A percentile compares a stretch with the other conserved stretches of the same genome.
These are phyloP conservation scores for Taurulus bubalis DNA, from an alignment of 2,113 vertebrate species.

Conservation along the genomic window DNA sequence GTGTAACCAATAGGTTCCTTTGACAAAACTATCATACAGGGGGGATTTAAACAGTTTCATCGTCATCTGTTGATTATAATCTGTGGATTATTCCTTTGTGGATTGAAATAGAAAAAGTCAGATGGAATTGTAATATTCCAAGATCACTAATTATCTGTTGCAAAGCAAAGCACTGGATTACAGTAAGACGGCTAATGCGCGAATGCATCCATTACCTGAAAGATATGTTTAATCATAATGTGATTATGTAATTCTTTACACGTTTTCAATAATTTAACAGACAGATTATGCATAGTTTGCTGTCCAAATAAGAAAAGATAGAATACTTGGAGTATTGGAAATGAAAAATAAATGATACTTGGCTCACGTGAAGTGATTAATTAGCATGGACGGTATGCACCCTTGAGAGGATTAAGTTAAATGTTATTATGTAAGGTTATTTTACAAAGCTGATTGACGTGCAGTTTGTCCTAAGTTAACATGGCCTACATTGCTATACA, in stretches of 20 bases:
- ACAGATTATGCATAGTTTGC: conserved; percentile 19
- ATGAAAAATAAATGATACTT: conserved; percentile 22
- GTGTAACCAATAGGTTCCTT: conserved; percentile 18
- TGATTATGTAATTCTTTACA: conserved; percentile 17
- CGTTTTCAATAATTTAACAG: conserved; percentile 29
- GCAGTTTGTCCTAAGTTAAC: conserved; percentile 41
- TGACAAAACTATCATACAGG: conserved; percentile 28
- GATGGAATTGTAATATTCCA: conserved; percentile 19
- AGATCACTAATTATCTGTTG: conserved; percentile 28
- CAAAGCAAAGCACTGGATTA: conserved; percentile 2
- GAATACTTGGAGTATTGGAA: background rate
- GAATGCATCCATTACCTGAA: conserved; percentile 29
- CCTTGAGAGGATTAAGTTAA: conserved; percentile 38
- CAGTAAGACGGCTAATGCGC: conserved; percentile 16
- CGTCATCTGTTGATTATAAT: conserved; percentile 6
- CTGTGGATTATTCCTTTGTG: conserved; percentile 24
- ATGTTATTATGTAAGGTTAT: conserved; percentile 48
- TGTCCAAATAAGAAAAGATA: background rate
- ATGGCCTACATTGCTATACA: conserved; percentile 15
- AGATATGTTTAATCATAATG: conserved; percentile 24
- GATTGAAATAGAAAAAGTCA: conserved; percentile 20
- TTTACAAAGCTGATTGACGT: conserved; percentile 30
- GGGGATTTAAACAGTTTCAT: background rate
- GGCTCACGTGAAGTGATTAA: conserved; percentile 44
- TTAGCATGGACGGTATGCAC: conserved; percentile 32